A percentile compares a stretch with the other conserved stretches of the same genome.
These are phyloP conservation scores for Adelges cooleyi DNA, from an alignment of 1,140 invertebrate genomes.

Conservation along the genomic window DNA sequence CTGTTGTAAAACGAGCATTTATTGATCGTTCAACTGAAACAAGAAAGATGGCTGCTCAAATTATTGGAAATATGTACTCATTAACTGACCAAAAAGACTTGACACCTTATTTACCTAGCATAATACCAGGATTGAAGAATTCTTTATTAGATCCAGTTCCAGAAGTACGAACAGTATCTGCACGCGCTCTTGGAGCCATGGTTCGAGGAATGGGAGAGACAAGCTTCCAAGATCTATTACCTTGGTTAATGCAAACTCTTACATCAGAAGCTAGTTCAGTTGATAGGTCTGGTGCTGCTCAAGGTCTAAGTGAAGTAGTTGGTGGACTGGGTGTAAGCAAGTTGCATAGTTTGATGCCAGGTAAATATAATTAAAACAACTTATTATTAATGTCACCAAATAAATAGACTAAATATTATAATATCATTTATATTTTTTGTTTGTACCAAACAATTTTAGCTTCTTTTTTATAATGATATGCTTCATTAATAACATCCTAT, in stretches of 20 bases:
- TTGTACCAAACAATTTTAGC: no score
- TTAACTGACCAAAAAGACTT: conserved; percentile 98
- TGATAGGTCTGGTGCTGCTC: conserved; percentile 94
- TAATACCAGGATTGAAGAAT: conserved; percentile 92
- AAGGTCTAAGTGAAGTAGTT: conserved; percentile 88
- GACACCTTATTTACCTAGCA: conserved; percentile 87
- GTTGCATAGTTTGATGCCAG: conserved; percentile 90
- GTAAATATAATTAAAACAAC: no score
- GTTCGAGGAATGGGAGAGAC: conserved; percentile 91
- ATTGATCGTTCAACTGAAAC: conserved; percentile 95
- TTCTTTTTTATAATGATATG: no score
- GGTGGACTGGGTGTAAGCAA: conserved; percentile 90
- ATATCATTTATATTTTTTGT: no score
- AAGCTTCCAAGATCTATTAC: conserved; percentile 86
- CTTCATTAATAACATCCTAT: no score
- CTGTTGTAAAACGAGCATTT: conserved; percentile 93
- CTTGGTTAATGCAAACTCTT: conserved; percentile 98
- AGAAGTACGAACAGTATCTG: conserved; percentile 85
- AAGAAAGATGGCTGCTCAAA: conserved; percentile 96
- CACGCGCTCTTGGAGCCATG: conserved; percentile 92
- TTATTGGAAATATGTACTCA: conserved; percentile 99
- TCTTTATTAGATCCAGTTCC: conserved; percentile 96
- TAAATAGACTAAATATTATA: no score
- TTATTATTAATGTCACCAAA: no score
- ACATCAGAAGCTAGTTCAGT: conserved; percentile 91